These are phyloP conservation scores for Caradrina clavipalpis DNA, from an alignment of 2,888 invertebrate species.

Conservation along the genomic window DNA sequence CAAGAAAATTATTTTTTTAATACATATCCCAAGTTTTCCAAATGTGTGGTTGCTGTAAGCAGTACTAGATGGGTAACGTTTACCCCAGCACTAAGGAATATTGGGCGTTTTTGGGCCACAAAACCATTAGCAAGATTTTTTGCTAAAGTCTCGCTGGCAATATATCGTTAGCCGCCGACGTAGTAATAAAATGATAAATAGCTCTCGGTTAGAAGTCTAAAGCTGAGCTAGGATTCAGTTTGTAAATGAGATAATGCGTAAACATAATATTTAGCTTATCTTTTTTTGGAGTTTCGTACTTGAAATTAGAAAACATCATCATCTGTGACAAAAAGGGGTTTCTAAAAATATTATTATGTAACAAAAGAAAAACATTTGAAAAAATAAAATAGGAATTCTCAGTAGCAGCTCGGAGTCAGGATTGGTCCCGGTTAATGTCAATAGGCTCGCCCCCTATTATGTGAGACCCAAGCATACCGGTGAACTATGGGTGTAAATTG, in stretches of 20 bases:
- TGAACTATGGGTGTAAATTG: no score
- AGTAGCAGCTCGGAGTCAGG: no score
- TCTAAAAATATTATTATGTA: no score
- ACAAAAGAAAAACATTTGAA: no score
- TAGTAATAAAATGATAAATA: slow-evolving; percentile 38
- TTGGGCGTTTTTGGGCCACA: slow-evolving; percentile 7
- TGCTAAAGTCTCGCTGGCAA: slow-evolving; percentile 26
- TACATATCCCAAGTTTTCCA: neutral
- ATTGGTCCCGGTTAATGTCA: no score
- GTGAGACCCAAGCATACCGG: no score
- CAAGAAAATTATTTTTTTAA: no score
- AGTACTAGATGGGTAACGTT: neutral
- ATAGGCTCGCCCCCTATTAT: no score
- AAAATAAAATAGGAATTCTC: no score
- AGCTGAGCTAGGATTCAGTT: neutral
- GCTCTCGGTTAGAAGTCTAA: slow-evolving; percentile 9
- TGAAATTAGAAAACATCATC: no score
- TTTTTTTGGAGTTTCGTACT: neutral
- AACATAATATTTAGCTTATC: neutral
- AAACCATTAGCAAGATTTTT: slow-evolving; percentile 43
- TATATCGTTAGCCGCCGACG: slow-evolving; percentile 7
- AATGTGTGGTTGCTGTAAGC: neutral
- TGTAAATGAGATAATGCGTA: neutral
- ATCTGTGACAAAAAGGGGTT: no score
- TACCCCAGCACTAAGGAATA: slow-evolving; percentile 3